Evolutionary conservation across 2,113 vertebrate genomes (phyloP).

Genomic region (Sorex fumeus): DNA sequence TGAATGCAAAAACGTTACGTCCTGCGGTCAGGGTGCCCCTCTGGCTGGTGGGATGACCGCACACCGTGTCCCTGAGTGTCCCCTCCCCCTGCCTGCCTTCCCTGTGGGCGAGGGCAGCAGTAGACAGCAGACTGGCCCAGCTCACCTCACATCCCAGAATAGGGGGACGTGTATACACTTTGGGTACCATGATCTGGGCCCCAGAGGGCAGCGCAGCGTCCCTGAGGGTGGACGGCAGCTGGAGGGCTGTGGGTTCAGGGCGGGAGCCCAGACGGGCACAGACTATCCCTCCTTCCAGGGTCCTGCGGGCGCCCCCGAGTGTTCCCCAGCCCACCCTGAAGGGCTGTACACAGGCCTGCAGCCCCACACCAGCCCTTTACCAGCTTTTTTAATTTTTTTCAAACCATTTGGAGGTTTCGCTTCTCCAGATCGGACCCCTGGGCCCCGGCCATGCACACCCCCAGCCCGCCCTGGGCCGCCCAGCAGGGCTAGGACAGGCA

Average conservation of each 20-base stretch:
- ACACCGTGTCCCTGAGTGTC: neutral
- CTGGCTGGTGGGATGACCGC: neutral
- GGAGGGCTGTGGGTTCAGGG: neutral
- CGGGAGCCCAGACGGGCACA: no score
- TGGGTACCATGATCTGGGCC: neutral
- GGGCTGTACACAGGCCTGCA: accelerated
- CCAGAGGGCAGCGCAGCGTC: neutral
- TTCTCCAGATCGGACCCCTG: neutral
- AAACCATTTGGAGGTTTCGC: neutral
- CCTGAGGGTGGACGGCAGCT: neutral
- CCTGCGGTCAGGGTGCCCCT: neutral
- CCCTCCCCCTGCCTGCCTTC: neutral
- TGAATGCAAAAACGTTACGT: neutral
- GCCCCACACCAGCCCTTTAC: accelerated
- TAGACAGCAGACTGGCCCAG: neutral
- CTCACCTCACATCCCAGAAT: neutral
- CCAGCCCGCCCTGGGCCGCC: neutral
- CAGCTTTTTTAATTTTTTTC: neutral
- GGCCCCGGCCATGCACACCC: neutral
- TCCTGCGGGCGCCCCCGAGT: neutral
- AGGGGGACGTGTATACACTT: neutral
- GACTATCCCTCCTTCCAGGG: no score
- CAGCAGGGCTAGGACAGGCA: neutral
- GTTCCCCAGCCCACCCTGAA: accelerated
- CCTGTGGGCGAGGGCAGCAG: neutral